Evolutionary conservation across 2,797 vertebrate genomes (phyloP).

Genomic region (Mus spretus): DNA sequence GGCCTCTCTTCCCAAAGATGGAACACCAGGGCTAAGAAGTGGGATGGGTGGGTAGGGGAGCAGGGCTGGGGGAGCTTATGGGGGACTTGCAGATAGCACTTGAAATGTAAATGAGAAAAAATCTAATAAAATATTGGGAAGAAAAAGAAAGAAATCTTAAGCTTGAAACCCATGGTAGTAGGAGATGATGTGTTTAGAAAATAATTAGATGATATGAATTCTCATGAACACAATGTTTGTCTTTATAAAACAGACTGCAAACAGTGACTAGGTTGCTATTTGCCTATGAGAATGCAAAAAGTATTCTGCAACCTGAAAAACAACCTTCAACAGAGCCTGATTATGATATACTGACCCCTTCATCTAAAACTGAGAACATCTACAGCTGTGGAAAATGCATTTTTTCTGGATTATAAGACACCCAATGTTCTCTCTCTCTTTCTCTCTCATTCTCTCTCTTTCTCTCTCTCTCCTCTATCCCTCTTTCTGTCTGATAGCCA

Average conservation of each 20-base stretch:
- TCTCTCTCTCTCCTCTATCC: no score
- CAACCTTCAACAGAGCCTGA: neutral
- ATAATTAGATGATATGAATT: neutral
- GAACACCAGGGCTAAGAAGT: no score
- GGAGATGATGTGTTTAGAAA: neutral
- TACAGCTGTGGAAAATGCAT: neutral
- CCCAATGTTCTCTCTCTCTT: fast-evolving
- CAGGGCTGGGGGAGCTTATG: no score
- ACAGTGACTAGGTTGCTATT: neutral
- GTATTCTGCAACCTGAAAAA: neutral
- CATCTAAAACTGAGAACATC: neutral
- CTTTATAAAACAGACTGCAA: neutral
- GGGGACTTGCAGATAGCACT: no score
- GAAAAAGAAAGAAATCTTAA: neutral
- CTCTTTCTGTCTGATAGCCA: neutral
- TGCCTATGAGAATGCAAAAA: neutral
- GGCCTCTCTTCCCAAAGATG: no score
- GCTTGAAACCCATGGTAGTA: neutral
- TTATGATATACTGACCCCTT: neutral
- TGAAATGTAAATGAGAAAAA: no score
- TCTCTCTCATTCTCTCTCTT: no score
- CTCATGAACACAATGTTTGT: neutral
- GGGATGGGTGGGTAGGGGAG: no score
- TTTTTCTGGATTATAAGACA: neutral
- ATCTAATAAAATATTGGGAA: no score